These are phyloP conservation scores for Arctia plantaginis DNA, from an alignment of 2,888 invertebrate genomes.

Conservation along the genomic window DNA sequence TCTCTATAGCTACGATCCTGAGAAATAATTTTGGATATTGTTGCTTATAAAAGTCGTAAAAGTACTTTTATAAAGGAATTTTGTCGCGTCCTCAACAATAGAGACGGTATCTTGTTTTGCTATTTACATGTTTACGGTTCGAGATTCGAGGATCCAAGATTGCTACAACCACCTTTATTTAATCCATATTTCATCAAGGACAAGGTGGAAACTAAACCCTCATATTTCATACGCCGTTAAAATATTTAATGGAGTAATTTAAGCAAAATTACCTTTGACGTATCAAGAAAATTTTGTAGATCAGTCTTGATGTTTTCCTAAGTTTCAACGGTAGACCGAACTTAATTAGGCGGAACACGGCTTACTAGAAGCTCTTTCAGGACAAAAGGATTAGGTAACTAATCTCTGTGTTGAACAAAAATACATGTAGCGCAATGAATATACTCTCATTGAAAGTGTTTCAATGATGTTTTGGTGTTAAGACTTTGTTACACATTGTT, in stretches of 20 bases:
- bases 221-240: constrained; percentile 29
- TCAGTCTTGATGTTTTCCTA: constrained; percentile 16
- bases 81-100: constrained; percentile 28
- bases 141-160: constrained; percentile 31
- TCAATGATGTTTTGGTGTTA: constrained; percentile 1
- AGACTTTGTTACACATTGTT: background rate
- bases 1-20: constrained; percentile 15
- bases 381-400: constrained; percentile 34
- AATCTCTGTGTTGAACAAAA: constrained; percentile 31
- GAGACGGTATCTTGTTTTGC: constrained; percentile 30
- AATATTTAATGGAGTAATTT: constrained; percentile 27
- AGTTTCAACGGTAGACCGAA: constrained; percentile 20
- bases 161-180: constrained; percentile 22
- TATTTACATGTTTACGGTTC: constrained; percentile 32
- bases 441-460: constrained; percentile 20
- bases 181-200: constrained; percentile 23
- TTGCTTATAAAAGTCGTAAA: constrained; percentile 24
- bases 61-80: constrained; percentile 14
- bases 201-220: constrained; percentile 21
- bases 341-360: constrained; percentile 43
- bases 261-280: constrained; percentile 23
- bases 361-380: constrained; percentile 34
- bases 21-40: constrained; percentile 21
- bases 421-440: constrained; percentile 25
- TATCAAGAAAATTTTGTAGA: constrained; percentile 26